A percentile compares a stretch with the other conserved stretches of the same genome.
Conservation (phyloP, 2,797 vertebrate genomes). For the Gorsachius magnificus region DNA sequence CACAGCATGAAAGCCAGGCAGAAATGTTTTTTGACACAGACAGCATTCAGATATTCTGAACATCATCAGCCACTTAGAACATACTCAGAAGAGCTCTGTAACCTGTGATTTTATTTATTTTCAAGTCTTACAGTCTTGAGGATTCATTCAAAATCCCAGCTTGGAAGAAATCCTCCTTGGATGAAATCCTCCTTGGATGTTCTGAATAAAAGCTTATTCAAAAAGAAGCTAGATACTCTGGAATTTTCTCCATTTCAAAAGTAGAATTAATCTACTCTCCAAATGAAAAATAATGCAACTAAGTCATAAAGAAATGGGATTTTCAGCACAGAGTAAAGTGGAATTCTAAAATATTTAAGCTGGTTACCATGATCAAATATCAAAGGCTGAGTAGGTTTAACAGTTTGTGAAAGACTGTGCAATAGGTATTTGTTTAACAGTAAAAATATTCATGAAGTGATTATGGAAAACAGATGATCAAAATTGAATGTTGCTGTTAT, state of each 20-base stretch:
- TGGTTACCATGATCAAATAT: slow-evolving; percentile 15
- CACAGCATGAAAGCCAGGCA: background rate
- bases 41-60: background rate
- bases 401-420: background rate
- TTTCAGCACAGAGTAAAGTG: slow-evolving; percentile 40
- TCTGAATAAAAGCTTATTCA: background rate
- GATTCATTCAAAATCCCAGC: background rate
- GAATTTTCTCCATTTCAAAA: background rate
- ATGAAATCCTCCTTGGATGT: background rate
- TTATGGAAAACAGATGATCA: slow-evolving; percentile 33
- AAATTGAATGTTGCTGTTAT: background rate
- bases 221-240: background rate
- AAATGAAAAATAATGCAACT: background rate
- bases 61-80: background rate
- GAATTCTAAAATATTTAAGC: background rate
- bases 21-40: background rate
- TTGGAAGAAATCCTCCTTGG: background rate
- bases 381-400: slow-evolving; percentile 13
- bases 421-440: background rate
- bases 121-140: background rate
- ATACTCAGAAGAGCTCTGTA: background rate
- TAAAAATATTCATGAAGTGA: background rate
- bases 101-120: background rate
- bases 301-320: background rate
- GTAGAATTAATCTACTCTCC: slow-evolving; percentile 17